Evolutionary conservation across 2,888 invertebrate species (phyloP).

Genomic region (Chymomyza amoena): DNA sequence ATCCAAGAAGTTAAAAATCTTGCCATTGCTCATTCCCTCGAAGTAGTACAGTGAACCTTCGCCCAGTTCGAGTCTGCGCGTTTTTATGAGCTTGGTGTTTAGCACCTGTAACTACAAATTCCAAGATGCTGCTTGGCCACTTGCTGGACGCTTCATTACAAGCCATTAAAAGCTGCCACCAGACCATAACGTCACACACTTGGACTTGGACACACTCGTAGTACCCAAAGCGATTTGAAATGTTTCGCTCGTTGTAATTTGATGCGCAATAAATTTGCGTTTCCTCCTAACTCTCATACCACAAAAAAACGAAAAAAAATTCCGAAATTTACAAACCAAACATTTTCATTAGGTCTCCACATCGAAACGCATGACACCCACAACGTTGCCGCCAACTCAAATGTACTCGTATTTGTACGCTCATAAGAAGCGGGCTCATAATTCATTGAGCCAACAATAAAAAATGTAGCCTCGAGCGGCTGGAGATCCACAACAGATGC

Average conservation of each 20-base stretch:
- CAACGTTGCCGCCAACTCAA: conserved; percentile 30
- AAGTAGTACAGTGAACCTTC: no score
- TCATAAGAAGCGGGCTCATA: conserved; percentile 65
- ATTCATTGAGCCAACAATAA: conserved; percentile 63
- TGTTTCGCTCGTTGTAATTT: conserved; percentile 47
- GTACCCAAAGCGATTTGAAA: conserved; percentile 10
- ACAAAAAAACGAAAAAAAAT: conserved; percentile 31
- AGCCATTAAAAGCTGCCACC: conserved; percentile 42
- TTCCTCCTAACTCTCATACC: conserved; percentile 49
- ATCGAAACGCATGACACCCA: conserved; percentile 63
- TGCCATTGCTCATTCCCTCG: no score
- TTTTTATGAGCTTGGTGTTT: not conserved
- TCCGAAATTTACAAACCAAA: conserved; percentile 17
- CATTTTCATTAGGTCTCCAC: conserved; percentile 18
- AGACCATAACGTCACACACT: conserved; percentile 20
- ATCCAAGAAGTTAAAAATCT: no score
- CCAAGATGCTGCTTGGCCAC: conserved; percentile 10
- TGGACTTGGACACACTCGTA: not conserved
- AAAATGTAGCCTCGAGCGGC: not conserved
- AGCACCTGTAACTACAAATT: not conserved
- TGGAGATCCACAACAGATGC: conserved; percentile 2
- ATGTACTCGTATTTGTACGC: conserved; percentile 49
- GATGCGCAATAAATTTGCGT: conserved; percentile 67
- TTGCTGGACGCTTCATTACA: conserved; percentile 59
- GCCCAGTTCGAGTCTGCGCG: not conserved